Conservation (phyloP, 1,140 invertebrate genomes). For the Hyles vespertilio region DNA sequence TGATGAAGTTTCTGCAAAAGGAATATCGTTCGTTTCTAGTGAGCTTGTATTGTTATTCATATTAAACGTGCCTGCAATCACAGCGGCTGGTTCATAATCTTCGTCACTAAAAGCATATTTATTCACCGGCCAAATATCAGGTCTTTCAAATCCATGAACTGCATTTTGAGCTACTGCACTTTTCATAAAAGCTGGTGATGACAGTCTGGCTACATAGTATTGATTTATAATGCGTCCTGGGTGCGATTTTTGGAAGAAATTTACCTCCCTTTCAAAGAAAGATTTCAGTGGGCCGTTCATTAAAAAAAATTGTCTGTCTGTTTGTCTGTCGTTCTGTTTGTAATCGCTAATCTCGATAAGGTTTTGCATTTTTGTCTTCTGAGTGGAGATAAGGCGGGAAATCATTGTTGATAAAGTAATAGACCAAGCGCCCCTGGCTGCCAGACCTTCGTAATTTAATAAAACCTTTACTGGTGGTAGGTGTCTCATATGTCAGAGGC, state of each 20-base stretch:
- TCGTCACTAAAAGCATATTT: slow-evolving; percentile 43
- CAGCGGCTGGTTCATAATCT: slow-evolving; percentile 34
- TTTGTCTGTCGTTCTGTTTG: no score
- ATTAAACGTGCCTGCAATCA: slow-evolving; percentile 53
- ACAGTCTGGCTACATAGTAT: slow-evolving; percentile 22
- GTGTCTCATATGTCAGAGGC: no score
- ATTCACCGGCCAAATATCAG: slow-evolving; percentile 55
- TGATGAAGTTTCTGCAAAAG: slow-evolving; percentile 29
- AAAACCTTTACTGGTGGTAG: no score
- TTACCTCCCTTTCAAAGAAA: no score
- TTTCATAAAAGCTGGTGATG: slow-evolving; percentile 45
- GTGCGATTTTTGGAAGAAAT: slow-evolving; percentile 28
- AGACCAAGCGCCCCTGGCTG: no score
- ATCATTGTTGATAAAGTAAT: no score
- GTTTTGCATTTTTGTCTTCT: no score
- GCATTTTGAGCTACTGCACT: slow-evolving; percentile 47
- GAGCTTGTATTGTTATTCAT: slow-evolving; percentile 47
- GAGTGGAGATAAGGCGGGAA: no score
- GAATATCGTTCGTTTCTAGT: slow-evolving; percentile 63
- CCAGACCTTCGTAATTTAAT: no score
- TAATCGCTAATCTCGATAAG: no score
- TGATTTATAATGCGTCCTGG: slow-evolving; percentile 26
- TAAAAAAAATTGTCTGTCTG: no score
- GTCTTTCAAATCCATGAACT: slow-evolving; percentile 45
- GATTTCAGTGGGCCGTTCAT: no score